These are phyloP conservation scores for Siniperca undulata DNA, from an alignment of 2,797 vertebrate species.

Conservation along the genomic window DNA sequence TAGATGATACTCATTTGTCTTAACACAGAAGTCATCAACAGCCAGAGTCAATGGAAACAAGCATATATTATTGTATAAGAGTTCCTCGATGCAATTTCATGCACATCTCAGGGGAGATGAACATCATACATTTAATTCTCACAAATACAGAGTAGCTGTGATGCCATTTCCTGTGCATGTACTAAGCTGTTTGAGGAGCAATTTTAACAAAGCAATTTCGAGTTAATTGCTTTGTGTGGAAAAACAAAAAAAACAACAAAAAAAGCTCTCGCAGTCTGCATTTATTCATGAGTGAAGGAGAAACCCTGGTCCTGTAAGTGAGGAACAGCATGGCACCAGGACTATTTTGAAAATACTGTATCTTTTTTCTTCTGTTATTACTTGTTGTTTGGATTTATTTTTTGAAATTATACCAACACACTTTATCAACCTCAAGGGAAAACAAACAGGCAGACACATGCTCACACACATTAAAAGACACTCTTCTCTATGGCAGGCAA, in stretches of 20 bases:
- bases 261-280: conserved; percentile 49
- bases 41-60: conserved; percentile 34
- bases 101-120: conserved; percentile 58
- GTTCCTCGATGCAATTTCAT: conserved; percentile 47
- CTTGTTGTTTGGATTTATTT: conserved; percentile 58
- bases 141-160: conserved; percentile 54
- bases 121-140: conserved; percentile 61
- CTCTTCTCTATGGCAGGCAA: conserved; percentile 30
- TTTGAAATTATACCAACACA: conserved; percentile 63
- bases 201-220: conserved; percentile 82
- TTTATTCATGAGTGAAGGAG: conserved; percentile 71
- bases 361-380: conserved; percentile 43
- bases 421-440: conserved; percentile 68
- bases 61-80: conserved; percentile 26
- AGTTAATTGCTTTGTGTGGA: conserved; percentile 79
- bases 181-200: conserved; percentile 69
- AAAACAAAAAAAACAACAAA: conserved; percentile 38
- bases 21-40: conserved; percentile 22
- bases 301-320: conserved; percentile 56
- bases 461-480: conserved; percentile 50
- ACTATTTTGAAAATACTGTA: conserved; percentile 38
- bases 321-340: conserved; percentile 47
- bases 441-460: conserved; percentile 61
- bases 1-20: conserved; percentile 11
- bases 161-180: conserved; percentile 61